Percentiles rank a stretch among this genome's conserved stretches.
Conservation (phyloP, 2,888 invertebrate species). For the Endomychus coccineus region DNA sequence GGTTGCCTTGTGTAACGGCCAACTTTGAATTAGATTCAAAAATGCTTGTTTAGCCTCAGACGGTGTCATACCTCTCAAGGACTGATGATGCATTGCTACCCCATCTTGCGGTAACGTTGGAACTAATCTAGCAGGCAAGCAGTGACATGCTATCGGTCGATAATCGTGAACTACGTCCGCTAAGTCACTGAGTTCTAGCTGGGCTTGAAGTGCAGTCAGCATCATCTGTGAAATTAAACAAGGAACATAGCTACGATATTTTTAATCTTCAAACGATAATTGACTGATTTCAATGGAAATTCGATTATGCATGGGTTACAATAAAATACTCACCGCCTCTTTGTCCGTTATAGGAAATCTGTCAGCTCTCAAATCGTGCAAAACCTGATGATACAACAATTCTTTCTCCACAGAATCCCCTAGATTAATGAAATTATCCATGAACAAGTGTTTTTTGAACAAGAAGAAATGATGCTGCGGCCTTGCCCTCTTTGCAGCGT, state of each 20-base stretch:
- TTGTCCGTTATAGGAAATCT: slow-evolving; percentile 88
- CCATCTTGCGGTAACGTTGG: slow-evolving; percentile 72
- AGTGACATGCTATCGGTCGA: slow-evolving; percentile 66
- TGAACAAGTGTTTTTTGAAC: slow-evolving; percentile 77
- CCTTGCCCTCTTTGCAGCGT: slow-evolving; percentile 37
- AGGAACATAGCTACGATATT: too few relatives aligned
- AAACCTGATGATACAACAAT: slow-evolving; percentile 84
- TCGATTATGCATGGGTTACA: neutral
- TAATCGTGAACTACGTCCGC: slow-evolving; percentile 57
- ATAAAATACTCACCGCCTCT: slow-evolving; percentile 71
- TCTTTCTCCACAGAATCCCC: slow-evolving; percentile 89
- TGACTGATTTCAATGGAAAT: neutral
- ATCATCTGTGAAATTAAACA: slow-evolving; percentile 69
- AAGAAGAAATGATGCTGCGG: slow-evolving; percentile 61
- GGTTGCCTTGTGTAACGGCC: slow-evolving; percentile 88
- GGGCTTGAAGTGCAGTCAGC: slow-evolving; percentile 88
- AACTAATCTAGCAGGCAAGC: slow-evolving; percentile 76
- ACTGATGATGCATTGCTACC: slow-evolving; percentile 88
- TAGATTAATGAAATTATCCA: slow-evolving; percentile 70
- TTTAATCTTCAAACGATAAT: too few relatives aligned
- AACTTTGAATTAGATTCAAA: slow-evolving; percentile 84
- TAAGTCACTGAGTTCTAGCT: slow-evolving; percentile 84
- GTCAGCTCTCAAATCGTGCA: slow-evolving; percentile 85
- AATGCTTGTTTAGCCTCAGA: slow-evolving; percentile 88
- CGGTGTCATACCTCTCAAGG: slow-evolving; percentile 77